Evolutionary conservation across 2,888 invertebrate species (phyloP), one percentile per base, ranked within the genome.

Genomic region (Plagodis dolabraria): DNA sequence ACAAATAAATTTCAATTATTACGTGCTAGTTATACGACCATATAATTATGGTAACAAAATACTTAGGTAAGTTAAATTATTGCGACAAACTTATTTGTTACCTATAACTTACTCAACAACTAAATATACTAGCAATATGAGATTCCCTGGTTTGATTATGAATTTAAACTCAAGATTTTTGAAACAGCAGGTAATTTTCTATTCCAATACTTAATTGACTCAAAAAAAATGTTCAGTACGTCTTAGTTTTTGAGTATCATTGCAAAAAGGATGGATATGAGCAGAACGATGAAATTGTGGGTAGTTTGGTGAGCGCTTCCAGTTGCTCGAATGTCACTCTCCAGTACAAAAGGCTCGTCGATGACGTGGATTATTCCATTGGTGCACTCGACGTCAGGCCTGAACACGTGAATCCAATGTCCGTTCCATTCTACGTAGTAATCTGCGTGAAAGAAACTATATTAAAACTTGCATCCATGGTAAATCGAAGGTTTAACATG

Each of bases 311-410:
- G 84, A 22, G 91, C 87, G 54, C 81, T 77, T 44, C 93, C 93
- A n/a, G 94, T 95, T 58, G 96, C 96, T 68, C 95, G 94, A 65
- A 98, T 95, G 86, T 98, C 98, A 75, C 95, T 96, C 76, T 97
- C 96, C 78, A 95, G 94, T 62, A 98, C 92, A 79, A 99, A 95
- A 6, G 98, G 98, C 70, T 94, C 94, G 82, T 98, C 98, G 79
- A 99, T 98, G 65, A 98, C 97, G 86, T 99, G 98, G 72, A 99
- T 98, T 72, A 98, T 96, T 53, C 99, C 99, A 83, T 99, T 99
- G 85, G 97, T 98, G 86, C 98, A 98, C 78, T 97, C 97, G 5
- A 99, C 97, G 85, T 99, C 98, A 33, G 98, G 97, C 68, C 98
- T 95, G 86, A 96, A 96, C 50, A 98, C 97, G 75, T 95, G 95